Evolutionary conservation across 2,113 vertebrate genomes (phyloP).

Genomic region (Corydoras sp.): DNA sequence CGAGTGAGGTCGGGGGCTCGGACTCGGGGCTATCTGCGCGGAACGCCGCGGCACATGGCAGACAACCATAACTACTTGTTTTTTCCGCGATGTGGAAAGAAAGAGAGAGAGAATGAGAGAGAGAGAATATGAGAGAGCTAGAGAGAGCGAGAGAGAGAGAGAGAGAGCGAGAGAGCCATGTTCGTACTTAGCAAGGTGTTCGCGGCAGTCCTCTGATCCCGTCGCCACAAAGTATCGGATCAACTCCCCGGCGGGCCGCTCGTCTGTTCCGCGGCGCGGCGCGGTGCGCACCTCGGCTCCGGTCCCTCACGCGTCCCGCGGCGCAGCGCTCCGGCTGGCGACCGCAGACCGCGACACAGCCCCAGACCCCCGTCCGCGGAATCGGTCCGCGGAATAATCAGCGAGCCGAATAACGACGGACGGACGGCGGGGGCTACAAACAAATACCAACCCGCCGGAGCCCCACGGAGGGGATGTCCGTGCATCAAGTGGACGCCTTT

Average conservation of each 20-base stretch:
- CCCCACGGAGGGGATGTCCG: slow-evolving; percentile 55
- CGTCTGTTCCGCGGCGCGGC: no score
- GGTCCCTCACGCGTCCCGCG: slow-evolving; percentile 27
- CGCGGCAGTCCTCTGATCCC: slow-evolving; percentile 49
- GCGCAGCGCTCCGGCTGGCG: slow-evolving; percentile 47
- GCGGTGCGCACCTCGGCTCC: no score
- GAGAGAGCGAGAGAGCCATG: slow-evolving; percentile 33
- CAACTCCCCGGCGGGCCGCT: slow-evolving; percentile 16
- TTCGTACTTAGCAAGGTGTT: slow-evolving; percentile 53
- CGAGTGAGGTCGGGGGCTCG: no score
- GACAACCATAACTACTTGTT: no score
- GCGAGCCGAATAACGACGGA: slow-evolving; percentile 54
- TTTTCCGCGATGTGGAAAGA: no score
- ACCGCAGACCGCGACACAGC: slow-evolving; percentile 51
- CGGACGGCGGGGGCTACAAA: slow-evolving; percentile 60
- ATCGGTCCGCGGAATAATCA: slow-evolving; percentile 60
- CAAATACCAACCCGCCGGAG: slow-evolving; percentile 65
- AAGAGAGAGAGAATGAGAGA: no score
- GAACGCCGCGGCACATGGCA: no score
- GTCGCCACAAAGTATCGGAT: slow-evolving; percentile 57
- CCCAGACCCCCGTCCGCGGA: slow-evolving; percentile 53
- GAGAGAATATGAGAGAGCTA: slow-evolving; percentile 9
- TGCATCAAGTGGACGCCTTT: slow-evolving; percentile 51
- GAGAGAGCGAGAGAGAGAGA: slow-evolving; percentile 28
- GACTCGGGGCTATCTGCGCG: no score